Percentiles rank a stretch among this genome's conserved stretches.
These are phyloP conservation scores for Macrosiphum euphorbiae DNA, from an alignment of 2,888 invertebrate genomes.

Conservation along the genomic window DNA sequence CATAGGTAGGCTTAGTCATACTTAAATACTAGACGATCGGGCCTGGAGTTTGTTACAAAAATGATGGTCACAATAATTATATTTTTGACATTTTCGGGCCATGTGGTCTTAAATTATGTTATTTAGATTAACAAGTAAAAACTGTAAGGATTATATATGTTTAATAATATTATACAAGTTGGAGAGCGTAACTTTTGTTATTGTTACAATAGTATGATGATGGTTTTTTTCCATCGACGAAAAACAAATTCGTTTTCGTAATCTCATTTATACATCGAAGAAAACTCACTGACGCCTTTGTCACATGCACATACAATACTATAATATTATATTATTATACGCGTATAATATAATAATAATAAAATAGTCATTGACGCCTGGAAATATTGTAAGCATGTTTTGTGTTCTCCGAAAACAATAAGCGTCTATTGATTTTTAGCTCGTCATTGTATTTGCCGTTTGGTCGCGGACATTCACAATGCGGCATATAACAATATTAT, in stretches of 20 bases:
- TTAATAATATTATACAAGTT: not conserved
- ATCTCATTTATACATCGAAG: not conserved
- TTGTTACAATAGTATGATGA: not conserved
- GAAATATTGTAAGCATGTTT: not conserved
- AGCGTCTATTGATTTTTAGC: constrained; percentile 40
- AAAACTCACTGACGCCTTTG: not conserved
- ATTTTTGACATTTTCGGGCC: not conserved
- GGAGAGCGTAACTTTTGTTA: not conserved
- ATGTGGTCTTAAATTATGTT: not conserved
- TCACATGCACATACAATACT: not conserved
- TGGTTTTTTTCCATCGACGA: not conserved
- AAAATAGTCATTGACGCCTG: constrained; percentile 22
- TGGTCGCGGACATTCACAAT: not conserved
- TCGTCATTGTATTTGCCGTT: constrained; percentile 27
- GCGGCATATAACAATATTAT: not conserved
- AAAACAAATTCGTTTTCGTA: not conserved
- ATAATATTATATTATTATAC: not conserved
- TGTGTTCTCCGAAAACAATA: constrained; percentile 31
- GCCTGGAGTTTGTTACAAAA: not conserved
- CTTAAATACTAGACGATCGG: not conserved
- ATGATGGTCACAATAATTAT: not conserved
- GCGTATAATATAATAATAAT: not conserved
- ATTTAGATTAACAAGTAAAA: not conserved
- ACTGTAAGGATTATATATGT: not conserved
- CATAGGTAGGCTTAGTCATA: not conserved